Conservation (phyloP, 1,140 invertebrate species). For the Leguminivora glycinivorella region DNA sequence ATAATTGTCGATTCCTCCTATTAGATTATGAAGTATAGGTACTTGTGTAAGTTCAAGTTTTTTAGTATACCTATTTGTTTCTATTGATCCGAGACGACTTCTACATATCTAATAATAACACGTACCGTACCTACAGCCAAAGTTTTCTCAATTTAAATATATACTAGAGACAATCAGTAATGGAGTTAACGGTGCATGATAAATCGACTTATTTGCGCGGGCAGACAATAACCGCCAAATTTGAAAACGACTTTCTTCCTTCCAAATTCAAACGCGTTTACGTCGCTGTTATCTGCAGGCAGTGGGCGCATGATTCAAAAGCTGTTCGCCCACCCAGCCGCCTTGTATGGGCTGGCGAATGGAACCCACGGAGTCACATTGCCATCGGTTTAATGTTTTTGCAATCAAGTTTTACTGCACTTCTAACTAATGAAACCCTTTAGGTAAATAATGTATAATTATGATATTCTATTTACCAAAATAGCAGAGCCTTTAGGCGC, state of each 20-base stretch:
- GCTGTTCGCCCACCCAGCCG: slow-evolving; percentile 52
- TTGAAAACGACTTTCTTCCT: background rate
- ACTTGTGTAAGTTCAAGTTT: too few species aligned
- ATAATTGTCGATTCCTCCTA: too few species aligned
- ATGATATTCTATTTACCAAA: too few species aligned
- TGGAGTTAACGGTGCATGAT: slow-evolving; percentile 42
- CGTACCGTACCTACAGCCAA: background rate
- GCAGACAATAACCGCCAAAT: slow-evolving; percentile 39
- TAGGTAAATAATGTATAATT: too few species aligned
- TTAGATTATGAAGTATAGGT: too few species aligned
- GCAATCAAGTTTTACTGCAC: slow-evolving; percentile 10
- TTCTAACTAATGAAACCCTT: background rate
- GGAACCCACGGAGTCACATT: slow-evolving; percentile 53
- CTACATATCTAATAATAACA: too few species aligned
- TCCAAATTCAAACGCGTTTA: slow-evolving; percentile 5
- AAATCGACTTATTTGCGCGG: slow-evolving; percentile 47
- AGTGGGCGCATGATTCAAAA: slow-evolving; percentile 71
- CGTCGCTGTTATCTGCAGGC: slow-evolving; percentile 17
- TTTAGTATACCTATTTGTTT: too few species aligned
- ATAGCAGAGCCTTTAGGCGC: too few species aligned
- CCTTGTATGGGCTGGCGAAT: slow-evolving; percentile 61
- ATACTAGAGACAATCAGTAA: background rate
- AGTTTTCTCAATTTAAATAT: background rate
- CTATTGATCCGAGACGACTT: too few species aligned
- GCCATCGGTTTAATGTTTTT: background rate